phyloP scores from a whole-genome alignment of 2,888 invertebrate genomes.

The Brachypalpus laphriformis region DNA sequence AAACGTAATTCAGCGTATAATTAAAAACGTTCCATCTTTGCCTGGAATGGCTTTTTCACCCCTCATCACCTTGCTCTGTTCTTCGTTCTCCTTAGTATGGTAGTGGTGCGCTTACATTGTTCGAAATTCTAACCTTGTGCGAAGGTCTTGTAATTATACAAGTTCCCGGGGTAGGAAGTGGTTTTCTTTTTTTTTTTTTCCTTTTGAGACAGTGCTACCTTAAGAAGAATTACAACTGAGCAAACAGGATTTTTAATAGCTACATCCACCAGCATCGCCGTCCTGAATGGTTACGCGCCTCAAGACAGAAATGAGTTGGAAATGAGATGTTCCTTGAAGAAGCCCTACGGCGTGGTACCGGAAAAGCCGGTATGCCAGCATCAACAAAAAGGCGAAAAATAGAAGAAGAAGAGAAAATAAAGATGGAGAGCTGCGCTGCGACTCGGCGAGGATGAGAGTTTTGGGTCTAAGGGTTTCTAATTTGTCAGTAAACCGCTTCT shows the following conservation, averaged over 20 bases:
- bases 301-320: slow-evolving; percentile 66
- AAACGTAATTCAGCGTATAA: slow-evolving; percentile 72
- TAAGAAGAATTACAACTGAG: slow-evolving; percentile 63
- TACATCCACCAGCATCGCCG: slow-evolving; percentile 46
- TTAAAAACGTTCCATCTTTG: slow-evolving; percentile 71
- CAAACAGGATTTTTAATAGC: slow-evolving; percentile 72
- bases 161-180: slow-evolving; percentile 54
- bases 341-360: slow-evolving; percentile 27
- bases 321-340: slow-evolving; percentile 68
- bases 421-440: slow-evolving; percentile 23
- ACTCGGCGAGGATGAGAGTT: slow-evolving; percentile 37
- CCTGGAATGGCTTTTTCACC: slow-evolving; percentile 50
- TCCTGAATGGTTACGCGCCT: slow-evolving; percentile 39
- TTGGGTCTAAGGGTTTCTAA: slow-evolving; percentile 60
- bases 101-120: slow-evolving; percentile 35
- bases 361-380: slow-evolving; percentile 55
- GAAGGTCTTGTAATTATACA: slow-evolving; percentile 61
- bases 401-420: slow-evolving; percentile 32
- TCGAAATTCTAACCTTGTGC: slow-evolving; percentile 54
- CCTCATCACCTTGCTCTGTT: slow-evolving; percentile 16
- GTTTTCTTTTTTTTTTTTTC: slow-evolving; percentile 36
- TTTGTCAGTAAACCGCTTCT: slow-evolving; percentile 63
- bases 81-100: background rate
- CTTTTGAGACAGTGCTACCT: slow-evolving; percentile 45
- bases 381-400: too few species aligned